phyloP scores from a whole-genome alignment of 2,888 invertebrate genomes.

The Dioctria linearis region DNA sequence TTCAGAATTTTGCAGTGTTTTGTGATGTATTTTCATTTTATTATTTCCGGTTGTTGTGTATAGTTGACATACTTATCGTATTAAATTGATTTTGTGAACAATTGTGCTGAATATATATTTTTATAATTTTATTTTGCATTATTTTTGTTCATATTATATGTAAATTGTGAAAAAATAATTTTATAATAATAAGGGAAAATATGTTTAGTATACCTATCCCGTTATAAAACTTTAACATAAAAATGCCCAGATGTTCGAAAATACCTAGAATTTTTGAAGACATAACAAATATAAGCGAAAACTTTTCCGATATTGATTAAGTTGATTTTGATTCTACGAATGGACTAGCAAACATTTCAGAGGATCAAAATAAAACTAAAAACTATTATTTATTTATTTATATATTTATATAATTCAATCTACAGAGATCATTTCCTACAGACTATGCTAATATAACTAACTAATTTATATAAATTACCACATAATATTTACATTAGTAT shows the following conservation, averaged over 20 bases:
- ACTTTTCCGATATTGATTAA: background rate
- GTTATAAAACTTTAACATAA: constrained; percentile 15
- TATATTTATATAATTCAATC: too few species aligned
- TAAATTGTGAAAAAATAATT: constrained; percentile 19
- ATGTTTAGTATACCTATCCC: constrained; percentile 17
- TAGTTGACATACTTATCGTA: background rate
- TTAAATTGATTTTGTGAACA: background rate
- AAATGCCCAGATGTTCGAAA: constrained; percentile 22
- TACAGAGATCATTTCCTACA: too few species aligned
- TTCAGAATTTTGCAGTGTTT: constrained; percentile 13
- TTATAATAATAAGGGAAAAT: background rate
- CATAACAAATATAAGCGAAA: constrained; percentile 22
- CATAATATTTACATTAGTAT: too few species aligned
- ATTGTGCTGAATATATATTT: constrained; percentile 12
- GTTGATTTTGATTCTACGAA: constrained; percentile 10
- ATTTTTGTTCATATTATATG: background rate
- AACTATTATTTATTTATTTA: too few species aligned
- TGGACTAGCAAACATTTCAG: constrained; percentile 6
- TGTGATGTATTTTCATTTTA: constrained; percentile 25
- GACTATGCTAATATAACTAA: too few species aligned
- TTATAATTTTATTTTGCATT: too few species aligned
- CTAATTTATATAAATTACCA: too few species aligned
- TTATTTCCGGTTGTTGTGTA: background rate
- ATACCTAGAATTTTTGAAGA: constrained; percentile 15
- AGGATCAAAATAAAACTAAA: too few species aligned